Evolutionary conservation across 2,888 invertebrate species (phyloP).

Genomic region (Drosophila silvestris): DNA sequence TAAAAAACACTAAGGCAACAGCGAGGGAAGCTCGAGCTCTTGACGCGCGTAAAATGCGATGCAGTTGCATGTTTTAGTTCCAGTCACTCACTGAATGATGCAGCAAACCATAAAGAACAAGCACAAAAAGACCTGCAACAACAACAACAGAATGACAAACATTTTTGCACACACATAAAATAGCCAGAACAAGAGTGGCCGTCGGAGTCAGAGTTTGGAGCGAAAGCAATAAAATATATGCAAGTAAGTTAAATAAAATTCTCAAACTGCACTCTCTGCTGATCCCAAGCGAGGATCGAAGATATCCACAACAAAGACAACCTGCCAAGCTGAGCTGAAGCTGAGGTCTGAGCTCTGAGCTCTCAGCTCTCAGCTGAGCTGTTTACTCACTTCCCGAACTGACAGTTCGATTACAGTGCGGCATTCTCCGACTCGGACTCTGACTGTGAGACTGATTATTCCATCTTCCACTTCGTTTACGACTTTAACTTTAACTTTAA

Average conservation of each 20-base stretch:
- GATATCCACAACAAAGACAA: constrained; percentile 39
- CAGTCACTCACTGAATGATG: constrained; percentile 54
- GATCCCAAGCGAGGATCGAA: constrained; percentile 24
- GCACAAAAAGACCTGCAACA: constrained; percentile 11
- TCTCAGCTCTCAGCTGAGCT: background rate
- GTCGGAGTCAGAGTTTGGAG: constrained; percentile 1
- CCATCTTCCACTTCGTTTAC: constrained; percentile 13
- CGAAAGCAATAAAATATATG: constrained; percentile 12
- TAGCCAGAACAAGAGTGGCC: constrained; percentile 9
- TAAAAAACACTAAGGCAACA: constrained; percentile 54
- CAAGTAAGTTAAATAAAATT: constrained; percentile 48
- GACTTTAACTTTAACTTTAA: constrained; percentile 3
- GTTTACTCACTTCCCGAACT: constrained; percentile 8
- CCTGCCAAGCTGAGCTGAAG: constrained; percentile 28
- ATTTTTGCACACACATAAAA: constrained; percentile 48
- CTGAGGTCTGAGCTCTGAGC: background rate
- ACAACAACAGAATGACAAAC: constrained; percentile 52
- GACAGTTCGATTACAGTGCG: constrained; percentile 66
- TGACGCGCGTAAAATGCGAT: constrained; percentile 45
- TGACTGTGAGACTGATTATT: constrained; percentile 3
- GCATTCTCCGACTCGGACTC: constrained; percentile 29
- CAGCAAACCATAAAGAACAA: constrained; percentile 62
- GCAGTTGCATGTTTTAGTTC: constrained; percentile 41
- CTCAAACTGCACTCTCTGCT: constrained; percentile 18
- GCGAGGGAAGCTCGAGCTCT: constrained; percentile 41